These are phyloP conservation scores for Sebastes nivosus DNA, from an alignment of 2,797 vertebrate genomes.

Conservation along the genomic window DNA sequence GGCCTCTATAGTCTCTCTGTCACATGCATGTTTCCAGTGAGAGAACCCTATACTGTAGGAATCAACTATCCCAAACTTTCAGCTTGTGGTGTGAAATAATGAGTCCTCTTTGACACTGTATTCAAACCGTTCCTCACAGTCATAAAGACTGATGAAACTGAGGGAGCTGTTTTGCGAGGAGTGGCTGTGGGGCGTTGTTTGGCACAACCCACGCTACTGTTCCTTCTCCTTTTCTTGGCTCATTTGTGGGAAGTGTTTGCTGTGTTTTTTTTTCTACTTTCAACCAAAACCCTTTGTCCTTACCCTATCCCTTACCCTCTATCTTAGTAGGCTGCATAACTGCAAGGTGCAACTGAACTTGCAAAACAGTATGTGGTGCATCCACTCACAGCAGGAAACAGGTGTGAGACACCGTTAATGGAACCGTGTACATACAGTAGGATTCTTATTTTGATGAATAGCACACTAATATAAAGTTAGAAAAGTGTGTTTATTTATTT, in stretches of 20 bases:
- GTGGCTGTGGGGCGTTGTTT: not conserved
- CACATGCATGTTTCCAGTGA: not conserved
- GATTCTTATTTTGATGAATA: not conserved
- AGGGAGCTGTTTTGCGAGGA: not conserved
- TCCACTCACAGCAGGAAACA: slow-evolving; percentile 51
- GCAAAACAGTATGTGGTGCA: slow-evolving; percentile 26
- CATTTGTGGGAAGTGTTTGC: not conserved
- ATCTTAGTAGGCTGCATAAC: not conserved
- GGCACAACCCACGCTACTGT: not conserved
- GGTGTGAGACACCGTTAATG: slow-evolving; percentile 11
- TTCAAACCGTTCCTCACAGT: not conserved
- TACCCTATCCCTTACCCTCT: not conserved
- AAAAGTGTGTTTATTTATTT: not conserved
- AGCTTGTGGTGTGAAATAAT: not conserved
- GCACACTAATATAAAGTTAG: not conserved
- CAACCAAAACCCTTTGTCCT: too few relatives aligned
- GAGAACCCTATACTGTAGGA: not conserved
- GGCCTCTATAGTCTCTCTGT: not conserved
- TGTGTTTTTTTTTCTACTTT: not conserved
- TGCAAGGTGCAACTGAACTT: slow-evolving; percentile 1
- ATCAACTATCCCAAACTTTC: not conserved
- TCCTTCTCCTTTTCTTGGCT: not conserved
- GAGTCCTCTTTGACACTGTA: not conserved
- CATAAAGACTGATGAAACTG: not conserved
- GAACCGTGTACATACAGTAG: not conserved